Evolutionary conservation across 1,140 invertebrate species (phyloP), one percentile per base, ranked within the genome.

Genomic region (Rhagoletis zephyria): DNA sequence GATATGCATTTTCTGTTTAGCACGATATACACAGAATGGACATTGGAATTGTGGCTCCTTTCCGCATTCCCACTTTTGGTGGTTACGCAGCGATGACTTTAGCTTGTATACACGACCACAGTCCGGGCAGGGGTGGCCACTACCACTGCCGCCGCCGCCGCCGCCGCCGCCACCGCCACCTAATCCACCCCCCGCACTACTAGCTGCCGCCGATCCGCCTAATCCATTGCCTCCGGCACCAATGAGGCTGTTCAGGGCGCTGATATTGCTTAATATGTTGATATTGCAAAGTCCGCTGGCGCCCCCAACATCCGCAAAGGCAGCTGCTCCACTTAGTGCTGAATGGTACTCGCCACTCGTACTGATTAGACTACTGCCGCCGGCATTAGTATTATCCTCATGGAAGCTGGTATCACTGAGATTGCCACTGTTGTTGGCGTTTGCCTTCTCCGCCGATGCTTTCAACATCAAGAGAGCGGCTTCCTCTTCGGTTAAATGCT

Each of bases 1-100:
- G 90, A 97, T 97, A 93, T 97, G 96, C 96, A 96, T 96, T 94
- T 97, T 97, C 91, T 97, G 96, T 91, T 97, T 97, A 89, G 96
- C 96, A 88, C 96, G 94, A 92, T 97, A 97, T 10, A 96, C 95
- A 93, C 96, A 97, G 93, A 96, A 96, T 5, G 96, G 96, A 93
- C 96, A 97, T 90, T 96, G 95, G 91, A 97, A 97, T 91, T 97
- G 96, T 1, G 96, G 96, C 92, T 97, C 96, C 93, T 96, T 97
- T 89, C 96, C 96, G 93, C 96, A 97, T 92, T 97, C 96, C 96
- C 96, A 97, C 92, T 97, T 97, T 93, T 97, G 96, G 91, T 97
- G 96, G 91, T 97, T 97, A 42, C 96, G 94, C 90, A 97, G 94
- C 89, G 96, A 97, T 88, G 96, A 97, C 93, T 97, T 97, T 74